Percentiles rank a stretch among this genome's conserved stretches.
Evolutionary conservation across 2,888 invertebrate genomes (phyloP).

Genomic region (Drosophila quasianomalipes): DNA sequence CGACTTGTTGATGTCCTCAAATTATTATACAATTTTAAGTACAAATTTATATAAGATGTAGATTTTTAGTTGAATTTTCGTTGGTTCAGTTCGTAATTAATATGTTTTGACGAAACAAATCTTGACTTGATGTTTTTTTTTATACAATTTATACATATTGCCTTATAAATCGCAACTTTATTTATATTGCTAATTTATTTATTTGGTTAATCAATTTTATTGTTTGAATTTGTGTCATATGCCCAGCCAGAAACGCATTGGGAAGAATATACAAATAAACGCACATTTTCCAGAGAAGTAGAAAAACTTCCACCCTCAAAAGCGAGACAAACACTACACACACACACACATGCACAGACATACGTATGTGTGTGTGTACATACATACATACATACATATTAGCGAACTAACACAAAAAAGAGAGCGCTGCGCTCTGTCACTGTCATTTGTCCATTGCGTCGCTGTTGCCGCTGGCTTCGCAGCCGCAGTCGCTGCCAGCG

Average conservation of each 20-base stretch:
- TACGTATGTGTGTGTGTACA: conserved; percentile 6
- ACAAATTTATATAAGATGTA: not conserved
- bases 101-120: not conserved
- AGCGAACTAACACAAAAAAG: conserved; percentile 69
- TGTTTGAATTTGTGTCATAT: conserved; percentile 52
- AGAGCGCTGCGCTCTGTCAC: conserved; percentile 72
- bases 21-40: not conserved
- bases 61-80: not conserved
- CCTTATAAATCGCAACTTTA: not conserved
- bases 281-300: conserved; percentile 82
- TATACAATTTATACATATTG: not conserved
- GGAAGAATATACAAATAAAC: conserved; percentile 71
- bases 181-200: not conserved
- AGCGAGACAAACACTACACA: conserved; percentile 55
- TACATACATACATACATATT: conserved; percentile 51
- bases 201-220: not conserved
- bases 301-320: conserved; percentile 81
- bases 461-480: conserved; percentile 55
- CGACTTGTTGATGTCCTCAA: conserved; percentile 48
- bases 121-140: not conserved
- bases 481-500: conserved; percentile 63
- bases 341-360: conserved; percentile 37
- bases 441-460: conserved; percentile 74
- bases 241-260: conserved; percentile 63
- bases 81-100: not conserved